Conservation (phyloP, 2,113 vertebrate genomes). For the Apteryx owenii region DNA sequence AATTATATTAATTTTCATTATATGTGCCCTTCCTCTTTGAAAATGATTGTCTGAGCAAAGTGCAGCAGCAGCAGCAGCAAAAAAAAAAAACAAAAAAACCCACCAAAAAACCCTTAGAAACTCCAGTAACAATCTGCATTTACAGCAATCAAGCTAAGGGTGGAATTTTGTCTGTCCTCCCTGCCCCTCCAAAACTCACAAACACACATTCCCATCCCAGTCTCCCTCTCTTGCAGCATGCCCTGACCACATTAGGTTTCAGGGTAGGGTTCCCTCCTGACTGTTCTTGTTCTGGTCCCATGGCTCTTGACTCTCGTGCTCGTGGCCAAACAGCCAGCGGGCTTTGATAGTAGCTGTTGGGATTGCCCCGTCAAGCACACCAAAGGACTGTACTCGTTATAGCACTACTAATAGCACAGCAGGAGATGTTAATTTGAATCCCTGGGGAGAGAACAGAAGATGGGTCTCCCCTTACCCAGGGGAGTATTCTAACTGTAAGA, state of each 20-base stretch:
- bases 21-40: not conserved
- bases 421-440: not conserved
- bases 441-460: not conserved
- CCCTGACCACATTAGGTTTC: not conserved
- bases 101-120: not conserved
- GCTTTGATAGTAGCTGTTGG: not conserved
- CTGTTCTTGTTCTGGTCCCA: not conserved
- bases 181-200: not conserved
- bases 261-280: not conserved
- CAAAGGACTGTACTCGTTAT: not conserved
- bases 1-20: not conserved
- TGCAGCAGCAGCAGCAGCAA: not conserved
- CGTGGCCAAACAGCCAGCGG: not conserved
- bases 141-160: not conserved
- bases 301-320: not conserved
- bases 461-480: not conserved
- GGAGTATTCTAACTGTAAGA: not conserved
- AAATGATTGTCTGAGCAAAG: not conserved
- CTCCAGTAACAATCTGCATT: not conserved
- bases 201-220: fast-evolving
- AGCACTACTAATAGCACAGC: not conserved
- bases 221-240: not conserved
- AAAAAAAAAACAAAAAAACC: too few species aligned
- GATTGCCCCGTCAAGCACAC: not conserved
- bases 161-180: not conserved